Base-by-base conservation (phyloP, 2,113 vertebrate species). In the Pelecanus crispus region DNA sequence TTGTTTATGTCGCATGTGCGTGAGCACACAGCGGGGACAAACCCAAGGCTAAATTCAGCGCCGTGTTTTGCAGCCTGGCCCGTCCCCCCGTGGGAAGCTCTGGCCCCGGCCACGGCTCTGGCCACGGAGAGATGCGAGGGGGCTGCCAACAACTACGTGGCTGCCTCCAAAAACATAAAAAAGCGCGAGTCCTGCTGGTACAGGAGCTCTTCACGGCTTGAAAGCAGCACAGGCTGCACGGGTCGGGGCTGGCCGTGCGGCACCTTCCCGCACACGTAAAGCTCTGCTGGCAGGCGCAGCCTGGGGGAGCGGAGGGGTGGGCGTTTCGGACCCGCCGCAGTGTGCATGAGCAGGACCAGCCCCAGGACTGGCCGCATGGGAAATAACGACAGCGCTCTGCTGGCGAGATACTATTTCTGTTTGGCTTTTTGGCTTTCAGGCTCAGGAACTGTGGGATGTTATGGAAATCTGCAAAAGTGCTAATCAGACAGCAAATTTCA, bases 401-500 rank as follows among this genome's bases (percentile, higher is more conserved):
- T 6, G 14, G 8, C 0, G 0, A 70, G 63, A 52, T 68, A 5
- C 67, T 94, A 50, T 85, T 95, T 71, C 83, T 92, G 66, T 49
- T 79, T 24, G 68, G 42, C 32, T 68, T 75, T 38, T 65, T 89
- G 86, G 89, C 92, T 96, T 62, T 72, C 59, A 49, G 80, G 86
- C 77, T 90, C 83, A 85, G 95, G 80, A 95, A 81, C 90, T 25
- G 71, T 53, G 86, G 86, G 88, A 91, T 62, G 70, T 63, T 55
- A 70, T 58, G 93, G 92, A 95, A 95, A 96, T 92, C 86, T 94
- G 86, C 68, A 94, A 44, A 94, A 96, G 80, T 26, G 88, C 71
- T 94, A 94, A 96, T 96, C 95, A 97, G 84, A 92, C 73, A 96
- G 92, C 22, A 44, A 55, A 88, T 96, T 94, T 97, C 85, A 97